Base-by-base conservation (phyloP, 2,888 invertebrate species). In the Podabrus alpinus region DNA sequence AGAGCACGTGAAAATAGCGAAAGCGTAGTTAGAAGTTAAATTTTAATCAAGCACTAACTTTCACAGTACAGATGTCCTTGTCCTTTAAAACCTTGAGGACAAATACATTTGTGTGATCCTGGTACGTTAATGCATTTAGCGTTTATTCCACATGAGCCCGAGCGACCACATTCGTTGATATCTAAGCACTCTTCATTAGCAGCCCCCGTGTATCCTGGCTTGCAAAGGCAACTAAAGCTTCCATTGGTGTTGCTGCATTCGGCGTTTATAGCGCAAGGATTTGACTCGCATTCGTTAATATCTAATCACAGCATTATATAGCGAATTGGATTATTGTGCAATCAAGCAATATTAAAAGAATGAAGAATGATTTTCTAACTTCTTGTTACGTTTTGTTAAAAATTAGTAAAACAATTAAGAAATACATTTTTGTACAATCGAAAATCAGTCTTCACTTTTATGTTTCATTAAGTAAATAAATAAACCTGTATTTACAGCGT, bases 91-190 rank as follows among this genome's bases (percentile, higher is more conserved):
- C 94, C 94, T 81, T 90, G 90, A 25, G 93, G 93, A 86, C 94
- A 94, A 79, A 92, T 88, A 87, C 94, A 94, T 85, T 92, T 92
- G 89, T 91, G 94, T 73, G 93, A 92, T 82, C 95, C 95, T n/a
- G 92, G 92, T 70, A 92, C 91, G 87, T 95, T 95, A 87, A 92
- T 91, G 88, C 95, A 95, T 87, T 92, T 92, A 80, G 95, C 93
- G 87, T 94, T 93, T 82, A 90, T 89, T 78, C 94, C 94, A 85
- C 95, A 95, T 84, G 91, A 89, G 82, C 90, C 90, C 79, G 89
- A 85, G 80, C 89, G 88, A 75, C 90, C 90, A 86, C 94, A 94
- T 86, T 94, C 94, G 88, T 95, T 93, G 85, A 93, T 88, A 87
- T 94, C 94, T 85, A 91, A 85, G 85, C 94, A 94, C 81, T 91